Evolutionary conservation across 2,113 vertebrate species (phyloP).

Genomic region (Pteronura brasiliensis): DNA sequence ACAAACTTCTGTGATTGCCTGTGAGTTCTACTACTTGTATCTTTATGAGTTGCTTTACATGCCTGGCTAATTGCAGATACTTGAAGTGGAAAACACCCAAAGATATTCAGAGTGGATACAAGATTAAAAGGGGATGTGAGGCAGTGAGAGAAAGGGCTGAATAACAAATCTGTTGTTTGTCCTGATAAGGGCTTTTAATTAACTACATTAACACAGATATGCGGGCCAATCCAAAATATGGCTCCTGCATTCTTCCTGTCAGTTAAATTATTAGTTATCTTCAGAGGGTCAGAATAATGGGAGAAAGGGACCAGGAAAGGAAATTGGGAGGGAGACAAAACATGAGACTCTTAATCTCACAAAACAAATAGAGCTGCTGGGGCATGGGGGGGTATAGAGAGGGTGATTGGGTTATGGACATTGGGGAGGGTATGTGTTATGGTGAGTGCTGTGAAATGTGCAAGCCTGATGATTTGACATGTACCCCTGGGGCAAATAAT

Average conservation of each 20-base stretch:
- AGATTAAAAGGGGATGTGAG: neutral
- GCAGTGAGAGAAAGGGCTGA: neutral
- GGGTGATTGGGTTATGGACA: too few species aligned
- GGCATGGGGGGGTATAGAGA: too few species aligned
- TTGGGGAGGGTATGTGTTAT: too few species aligned
- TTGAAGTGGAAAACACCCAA: neutral
- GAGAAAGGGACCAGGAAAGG: fast-evolving
- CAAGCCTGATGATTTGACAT: too few species aligned
- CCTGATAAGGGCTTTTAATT: neutral
- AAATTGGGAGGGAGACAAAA: neutral
- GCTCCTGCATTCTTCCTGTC: fast-evolving
- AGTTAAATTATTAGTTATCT: neutral
- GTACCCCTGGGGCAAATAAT: too few species aligned
- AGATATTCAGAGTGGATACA: neutral
- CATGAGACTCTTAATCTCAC: too few species aligned
- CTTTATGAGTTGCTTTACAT: neutral
- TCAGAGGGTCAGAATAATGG: neutral
- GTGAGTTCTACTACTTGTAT: neutral
- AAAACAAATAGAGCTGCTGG: too few species aligned
- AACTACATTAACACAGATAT: neutral
- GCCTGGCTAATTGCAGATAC: neutral
- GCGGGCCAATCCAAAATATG: neutral
- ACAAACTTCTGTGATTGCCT: neutral
- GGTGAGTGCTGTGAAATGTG: too few species aligned
- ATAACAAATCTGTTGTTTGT: neutral